Evolutionary conservation across 2,113 vertebrate genomes (phyloP).

Genomic region (Lophochroa leadbeateri): DNA sequence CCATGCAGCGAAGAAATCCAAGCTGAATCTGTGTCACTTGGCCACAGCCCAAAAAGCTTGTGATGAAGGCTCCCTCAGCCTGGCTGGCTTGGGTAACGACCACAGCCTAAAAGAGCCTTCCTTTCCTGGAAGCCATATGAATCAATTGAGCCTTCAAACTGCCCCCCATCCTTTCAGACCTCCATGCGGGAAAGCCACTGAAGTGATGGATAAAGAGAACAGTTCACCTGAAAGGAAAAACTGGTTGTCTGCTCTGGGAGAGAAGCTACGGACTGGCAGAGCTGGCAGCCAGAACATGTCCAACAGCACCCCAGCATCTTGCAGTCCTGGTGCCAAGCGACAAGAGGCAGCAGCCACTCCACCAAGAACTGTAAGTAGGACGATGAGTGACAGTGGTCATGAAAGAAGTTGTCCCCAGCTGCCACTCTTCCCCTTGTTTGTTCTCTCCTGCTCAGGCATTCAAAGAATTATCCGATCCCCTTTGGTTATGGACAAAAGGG

Average conservation of each 20-base stretch:
- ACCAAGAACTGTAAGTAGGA: conserved; percentile 77
- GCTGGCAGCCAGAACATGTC: background rate
- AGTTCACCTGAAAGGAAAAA: conserved; percentile 78
- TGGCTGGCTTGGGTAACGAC: conserved; percentile 12
- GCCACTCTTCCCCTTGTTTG: background rate
- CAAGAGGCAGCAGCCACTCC: conserved; percentile 69
- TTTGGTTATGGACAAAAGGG: background rate
- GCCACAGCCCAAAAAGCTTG: conserved; percentile 35
- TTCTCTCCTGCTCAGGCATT: background rate
- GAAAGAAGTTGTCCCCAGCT: background rate
- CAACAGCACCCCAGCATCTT: conserved; percentile 19
- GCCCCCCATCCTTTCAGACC: conserved; percentile 30
- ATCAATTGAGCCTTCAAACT: conserved; percentile 11
- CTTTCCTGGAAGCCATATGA: conserved; percentile 22
- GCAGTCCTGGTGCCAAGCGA: conserved; percentile 73
- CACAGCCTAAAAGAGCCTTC: conserved; percentile 5
- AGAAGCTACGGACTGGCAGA: conserved; percentile 77
- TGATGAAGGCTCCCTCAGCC: conserved; percentile 23
- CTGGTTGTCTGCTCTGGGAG: conserved; percentile 89
- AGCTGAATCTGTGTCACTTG: conserved; percentile 72
- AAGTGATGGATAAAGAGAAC: conserved; percentile 86
- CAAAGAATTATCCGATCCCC: background rate
- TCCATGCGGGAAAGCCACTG: conserved; percentile 29
- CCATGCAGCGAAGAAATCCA: conserved; percentile 75
- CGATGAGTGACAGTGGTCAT: background rate